These are phyloP conservation scores for Pomatorhinus ruficollis DNA, from an alignment of 2,113 vertebrate genomes.

Conservation along the genomic window DNA sequence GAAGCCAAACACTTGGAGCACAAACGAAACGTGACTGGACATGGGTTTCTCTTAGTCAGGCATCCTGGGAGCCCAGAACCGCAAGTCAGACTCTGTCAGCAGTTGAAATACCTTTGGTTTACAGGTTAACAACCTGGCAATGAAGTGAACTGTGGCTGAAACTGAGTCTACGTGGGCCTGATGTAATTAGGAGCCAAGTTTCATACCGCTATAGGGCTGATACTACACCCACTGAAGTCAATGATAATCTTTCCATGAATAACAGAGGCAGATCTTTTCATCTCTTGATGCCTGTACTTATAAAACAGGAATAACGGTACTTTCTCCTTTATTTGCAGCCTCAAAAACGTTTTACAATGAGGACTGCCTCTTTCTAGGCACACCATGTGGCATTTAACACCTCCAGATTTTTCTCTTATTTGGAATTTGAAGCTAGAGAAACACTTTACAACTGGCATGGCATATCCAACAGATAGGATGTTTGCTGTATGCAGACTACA, in stretches of 20 bases:
- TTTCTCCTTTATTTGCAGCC: not conserved
- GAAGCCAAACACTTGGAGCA: conserved; percentile 36
- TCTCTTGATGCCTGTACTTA: not conserved
- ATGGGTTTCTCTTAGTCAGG: conserved; percentile 63
- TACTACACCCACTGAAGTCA: conserved; percentile 66
- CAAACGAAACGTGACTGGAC: conserved; percentile 56
- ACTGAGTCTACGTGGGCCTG: conserved; percentile 36
- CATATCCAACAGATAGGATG: not conserved
- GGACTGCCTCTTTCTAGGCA: not conserved
- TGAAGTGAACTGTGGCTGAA: conserved; percentile 62
- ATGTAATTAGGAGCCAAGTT: conserved; percentile 57
- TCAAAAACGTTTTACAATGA: not conserved
- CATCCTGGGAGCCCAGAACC: conserved; percentile 35
- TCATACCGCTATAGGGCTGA: conserved; percentile 67
- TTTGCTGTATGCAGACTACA: not conserved
- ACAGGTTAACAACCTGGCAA: conserved; percentile 23
- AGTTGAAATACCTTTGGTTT: conserved; percentile 53
- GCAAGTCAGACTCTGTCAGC: conserved; percentile 38
- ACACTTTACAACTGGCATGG: not conserved
- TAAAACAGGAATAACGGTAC: conserved; percentile 46
- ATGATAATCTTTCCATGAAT: conserved; percentile 54
- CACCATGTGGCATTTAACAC: not conserved
- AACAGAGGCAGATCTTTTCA: conserved; percentile 35
- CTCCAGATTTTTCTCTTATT: not conserved
- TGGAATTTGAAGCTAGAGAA: not conserved